Evolutionary conservation across 2,888 invertebrate species (phyloP).

Genomic region (Bellardia bayeri): DNA sequence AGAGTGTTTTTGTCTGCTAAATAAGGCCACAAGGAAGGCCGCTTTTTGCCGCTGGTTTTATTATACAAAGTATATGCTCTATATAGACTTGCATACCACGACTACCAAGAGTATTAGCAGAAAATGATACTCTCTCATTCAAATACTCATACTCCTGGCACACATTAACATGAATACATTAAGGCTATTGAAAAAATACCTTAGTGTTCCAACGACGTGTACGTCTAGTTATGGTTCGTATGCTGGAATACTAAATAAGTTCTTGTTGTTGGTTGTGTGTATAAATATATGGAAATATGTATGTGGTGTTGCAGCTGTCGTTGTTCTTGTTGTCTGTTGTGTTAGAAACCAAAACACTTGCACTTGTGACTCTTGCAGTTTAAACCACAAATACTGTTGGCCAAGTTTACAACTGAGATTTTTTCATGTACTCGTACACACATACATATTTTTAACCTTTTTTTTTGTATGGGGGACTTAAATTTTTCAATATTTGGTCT

Average conservation of each 20-base stretch:
- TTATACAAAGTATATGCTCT: conserved; percentile 7
- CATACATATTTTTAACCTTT: neutral
- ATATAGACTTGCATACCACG: too few relatives aligned
- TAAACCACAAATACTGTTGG: conserved; percentile 63
- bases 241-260: conserved; percentile 21
- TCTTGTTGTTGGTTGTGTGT: neutral
- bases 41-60: neutral
- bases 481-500: neutral
- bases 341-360: conserved; percentile 53
- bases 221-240: conserved; percentile 3
- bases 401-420: conserved; percentile 66
- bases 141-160: neutral
- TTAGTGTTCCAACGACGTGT: neutral
- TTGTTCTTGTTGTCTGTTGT: neutral
- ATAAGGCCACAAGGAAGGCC: too few relatives aligned
- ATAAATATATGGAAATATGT: neutral
- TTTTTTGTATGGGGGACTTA: conserved; percentile 23
- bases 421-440: neutral
- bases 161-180: too few relatives aligned
- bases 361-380: conserved; percentile 63
- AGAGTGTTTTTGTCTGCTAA: too few relatives aligned
- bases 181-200: conserved; percentile 34
- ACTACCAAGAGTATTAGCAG: neutral
- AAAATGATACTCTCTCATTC: conserved; percentile 8
- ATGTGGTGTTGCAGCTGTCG: neutral